A percentile compares a stretch with the other conserved stretches of the same genome.
phyloP scores from a whole-genome alignment of 2,888 invertebrate genomes.

The Parthenolecanium corni region DNA sequence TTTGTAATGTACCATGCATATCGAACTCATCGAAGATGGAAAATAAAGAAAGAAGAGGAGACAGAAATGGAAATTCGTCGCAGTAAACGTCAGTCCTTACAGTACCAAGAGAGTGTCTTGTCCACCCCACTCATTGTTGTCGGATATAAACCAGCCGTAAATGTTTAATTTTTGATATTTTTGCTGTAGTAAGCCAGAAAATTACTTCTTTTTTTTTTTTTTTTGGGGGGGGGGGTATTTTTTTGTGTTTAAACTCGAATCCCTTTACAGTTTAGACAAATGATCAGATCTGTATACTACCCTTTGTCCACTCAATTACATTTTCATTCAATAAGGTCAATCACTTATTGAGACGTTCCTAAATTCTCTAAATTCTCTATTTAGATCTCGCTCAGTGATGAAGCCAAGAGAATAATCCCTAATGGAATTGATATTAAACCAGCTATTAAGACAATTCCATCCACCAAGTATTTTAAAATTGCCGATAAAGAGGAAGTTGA shows the following conservation, averaged over 20 bases:
- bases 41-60: constrained; percentile 57
- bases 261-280: no score
- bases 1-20: constrained; percentile 62
- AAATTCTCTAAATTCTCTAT: constrained; percentile 7
- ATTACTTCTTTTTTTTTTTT: no score
- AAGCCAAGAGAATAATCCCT: constrained; percentile 1
- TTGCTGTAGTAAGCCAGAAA: neutral
- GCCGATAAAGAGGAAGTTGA: constrained; percentile 4
- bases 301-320: no score
- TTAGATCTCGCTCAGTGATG: no score
- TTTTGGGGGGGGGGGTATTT: no score
- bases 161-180: neutral
- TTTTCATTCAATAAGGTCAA: no score
- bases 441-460: constrained; percentile 34
- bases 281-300: no score
- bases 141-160: constrained; percentile 11
- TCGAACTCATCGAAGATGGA: constrained; percentile 61
- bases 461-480: constrained; percentile 6
- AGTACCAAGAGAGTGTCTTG: constrained; percentile 48
- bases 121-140: constrained; percentile 19
- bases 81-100: constrained; percentile 60
- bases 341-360: neutral
- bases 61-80: constrained; percentile 63
- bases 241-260: neutral
- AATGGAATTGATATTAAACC: constrained; percentile 39